A percentile compares a stretch with the other conserved stretches of the same genome.
phyloP scores from a whole-genome alignment of 2,113 vertebrate genomes.

The Ceuthmochares aereus region DNA sequence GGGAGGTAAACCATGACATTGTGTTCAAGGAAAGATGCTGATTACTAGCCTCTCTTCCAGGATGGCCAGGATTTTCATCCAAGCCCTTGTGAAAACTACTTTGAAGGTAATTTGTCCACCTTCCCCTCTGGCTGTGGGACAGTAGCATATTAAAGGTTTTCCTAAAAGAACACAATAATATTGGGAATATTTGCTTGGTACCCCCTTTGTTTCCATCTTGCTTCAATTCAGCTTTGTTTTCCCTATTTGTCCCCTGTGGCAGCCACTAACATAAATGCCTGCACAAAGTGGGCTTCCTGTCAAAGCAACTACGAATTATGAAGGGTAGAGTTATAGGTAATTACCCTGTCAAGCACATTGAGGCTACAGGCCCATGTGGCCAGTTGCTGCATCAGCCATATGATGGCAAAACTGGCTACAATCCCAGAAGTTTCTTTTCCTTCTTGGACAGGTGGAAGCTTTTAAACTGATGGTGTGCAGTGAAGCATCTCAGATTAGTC shows the following conservation, averaged over 20 bases:
- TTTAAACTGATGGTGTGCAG: not conserved
- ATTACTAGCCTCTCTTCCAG: not conserved
- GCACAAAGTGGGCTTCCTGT: not conserved
- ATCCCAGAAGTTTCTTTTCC: not conserved
- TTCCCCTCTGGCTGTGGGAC: not conserved
- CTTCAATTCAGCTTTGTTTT: not conserved
- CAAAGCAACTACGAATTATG: not conserved
- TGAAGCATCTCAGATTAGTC: not conserved
- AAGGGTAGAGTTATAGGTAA: not conserved
- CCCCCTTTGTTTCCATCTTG: not conserved
- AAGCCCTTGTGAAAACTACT: not conserved
- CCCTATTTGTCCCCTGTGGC: rapidly evolving
- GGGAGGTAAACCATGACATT: not conserved
- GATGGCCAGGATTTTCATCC: not conserved
- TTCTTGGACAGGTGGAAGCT: slow-evolving; percentile 17
- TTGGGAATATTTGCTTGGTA: not conserved
- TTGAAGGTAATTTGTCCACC: not conserved
- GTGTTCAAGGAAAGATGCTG: not conserved
- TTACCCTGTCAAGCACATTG: not conserved
- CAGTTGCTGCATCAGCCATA: not conserved
- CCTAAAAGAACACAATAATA: not conserved
- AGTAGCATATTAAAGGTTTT: not conserved
- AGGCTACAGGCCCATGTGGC: not conserved
- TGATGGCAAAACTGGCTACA: not conserved
- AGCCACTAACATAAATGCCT: not conserved